A percentile compares a stretch with the other conserved stretches of the same genome.
These are phyloP conservation scores for Chinchilla lanigera DNA, from an alignment of 2,113 vertebrate genomes.

Conservation along the genomic window DNA sequence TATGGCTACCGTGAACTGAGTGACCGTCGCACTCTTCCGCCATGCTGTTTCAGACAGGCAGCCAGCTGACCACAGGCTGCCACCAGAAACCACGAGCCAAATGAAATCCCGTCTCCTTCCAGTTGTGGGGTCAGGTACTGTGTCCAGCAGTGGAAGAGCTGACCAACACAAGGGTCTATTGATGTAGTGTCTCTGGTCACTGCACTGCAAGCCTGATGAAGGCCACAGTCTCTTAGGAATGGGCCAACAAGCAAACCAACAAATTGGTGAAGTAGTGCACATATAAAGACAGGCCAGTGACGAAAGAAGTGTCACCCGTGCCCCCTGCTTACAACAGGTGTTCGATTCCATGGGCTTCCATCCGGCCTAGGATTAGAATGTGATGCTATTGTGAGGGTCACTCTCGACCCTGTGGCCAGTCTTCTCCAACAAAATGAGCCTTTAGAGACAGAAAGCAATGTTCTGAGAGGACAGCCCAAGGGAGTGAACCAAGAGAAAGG, in stretches of 20 bases:
- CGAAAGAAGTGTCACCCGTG: neutral
- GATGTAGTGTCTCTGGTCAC: neutral
- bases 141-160: neutral
- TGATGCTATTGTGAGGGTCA: neutral
- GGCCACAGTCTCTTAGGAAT: neutral
- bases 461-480: neutral
- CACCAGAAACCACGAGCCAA: neutral
- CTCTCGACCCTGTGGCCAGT: neutral
- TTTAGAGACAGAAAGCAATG: neutral
- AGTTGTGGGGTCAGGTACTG: neutral
- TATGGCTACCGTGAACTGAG: neutral
- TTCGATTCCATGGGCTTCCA: neutral
- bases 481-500: neutral
- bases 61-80: neutral
- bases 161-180: neutral
- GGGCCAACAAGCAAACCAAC: neutral
- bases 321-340: neutral
- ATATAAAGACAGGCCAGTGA: neutral
- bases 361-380: neutral
- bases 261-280: fast-evolving
- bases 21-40: neutral
- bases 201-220: neutral
- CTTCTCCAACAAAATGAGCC: neutral
- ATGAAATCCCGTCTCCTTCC: neutral
- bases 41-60: neutral